A percentile compares a stretch with the other conserved stretches of the same genome.
These are phyloP conservation scores for Nomada goodeniana DNA, from an alignment of 2,888 invertebrate genomes.

Conservation along the genomic window DNA sequence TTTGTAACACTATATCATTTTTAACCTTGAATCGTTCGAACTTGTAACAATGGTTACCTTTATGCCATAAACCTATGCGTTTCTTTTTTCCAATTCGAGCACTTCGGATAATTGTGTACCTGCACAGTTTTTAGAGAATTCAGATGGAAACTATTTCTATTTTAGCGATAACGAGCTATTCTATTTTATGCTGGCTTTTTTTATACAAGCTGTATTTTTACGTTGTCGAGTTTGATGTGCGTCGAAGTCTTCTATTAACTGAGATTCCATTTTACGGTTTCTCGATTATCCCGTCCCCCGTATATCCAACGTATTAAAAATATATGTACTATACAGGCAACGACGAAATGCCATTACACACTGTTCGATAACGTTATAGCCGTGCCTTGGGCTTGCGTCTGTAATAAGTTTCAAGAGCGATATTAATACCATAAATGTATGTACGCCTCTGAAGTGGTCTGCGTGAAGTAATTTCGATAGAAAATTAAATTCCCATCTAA, in stretches of 20 bases:
- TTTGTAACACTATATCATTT: too few species aligned
- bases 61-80: too few species aligned
- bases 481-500: neutral
- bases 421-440: neutral
- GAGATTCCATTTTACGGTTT: slow-evolving; percentile 6
- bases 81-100: too few species aligned
- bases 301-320: slow-evolving; percentile 5
- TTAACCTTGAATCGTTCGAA: too few species aligned
- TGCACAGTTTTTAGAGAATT: neutral
- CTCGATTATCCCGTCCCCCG: slow-evolving; percentile 9
- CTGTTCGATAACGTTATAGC: neutral
- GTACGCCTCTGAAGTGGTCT: neutral
- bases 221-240: neutral
- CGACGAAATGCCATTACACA: slow-evolving; percentile 3
- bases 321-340: neutral
- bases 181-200: neutral
- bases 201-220: neutral
- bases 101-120: too few species aligned
- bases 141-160: neutral
- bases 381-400: neutral
- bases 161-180: neutral
- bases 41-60: too few species aligned
- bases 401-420: neutral
- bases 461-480: slow-evolving; percentile 2
- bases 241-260: neutral